Evolutionary conservation across 1,140 invertebrate species (phyloP).

Genomic region (Macrocentrus cingulum): DNA sequence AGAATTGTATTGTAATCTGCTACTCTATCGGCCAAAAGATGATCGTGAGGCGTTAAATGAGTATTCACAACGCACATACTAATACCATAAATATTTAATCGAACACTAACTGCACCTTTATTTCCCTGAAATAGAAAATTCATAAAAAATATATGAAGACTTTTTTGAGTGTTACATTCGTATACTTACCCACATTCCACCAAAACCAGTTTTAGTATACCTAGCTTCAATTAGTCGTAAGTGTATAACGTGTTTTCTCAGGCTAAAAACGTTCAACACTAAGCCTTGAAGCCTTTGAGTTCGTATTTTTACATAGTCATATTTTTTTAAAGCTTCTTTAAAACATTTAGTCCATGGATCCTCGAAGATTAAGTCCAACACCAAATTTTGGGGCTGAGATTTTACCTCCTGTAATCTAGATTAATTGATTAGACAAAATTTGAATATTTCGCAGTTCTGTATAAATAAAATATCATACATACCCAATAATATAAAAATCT

Average conservation of each 20-base stretch:
- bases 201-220: constrained; percentile 84
- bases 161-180: too few species aligned
- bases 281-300: constrained; percentile 79
- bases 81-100: constrained; percentile 83
- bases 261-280: constrained; percentile 73
- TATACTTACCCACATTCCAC: constrained; percentile 77
- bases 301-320: constrained; percentile 77
- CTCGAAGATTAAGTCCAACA: constrained; percentile 78
- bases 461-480: too few species aligned
- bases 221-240: constrained; percentile 81
- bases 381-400: constrained; percentile 80
- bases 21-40: constrained; percentile 76
- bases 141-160: too few species aligned
- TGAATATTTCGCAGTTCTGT: too few species aligned
- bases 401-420: constrained; percentile 86
- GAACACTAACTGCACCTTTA: constrained; percentile 88
- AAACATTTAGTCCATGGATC: constrained; percentile 82
- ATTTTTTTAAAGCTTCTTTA: constrained; percentile 68
- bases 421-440: not conserved
- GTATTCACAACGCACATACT: constrained; percentile 86
- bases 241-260: constrained; percentile 76
- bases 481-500: constrained; percentile 83
- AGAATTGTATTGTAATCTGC: constrained; percentile 85
- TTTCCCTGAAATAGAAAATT: too few species aligned
- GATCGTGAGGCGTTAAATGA: constrained; percentile 86